phyloP scores from a whole-genome alignment of 92 coral and sea anemone genomes.

The Anthopleura xanthogrammica region DNA sequence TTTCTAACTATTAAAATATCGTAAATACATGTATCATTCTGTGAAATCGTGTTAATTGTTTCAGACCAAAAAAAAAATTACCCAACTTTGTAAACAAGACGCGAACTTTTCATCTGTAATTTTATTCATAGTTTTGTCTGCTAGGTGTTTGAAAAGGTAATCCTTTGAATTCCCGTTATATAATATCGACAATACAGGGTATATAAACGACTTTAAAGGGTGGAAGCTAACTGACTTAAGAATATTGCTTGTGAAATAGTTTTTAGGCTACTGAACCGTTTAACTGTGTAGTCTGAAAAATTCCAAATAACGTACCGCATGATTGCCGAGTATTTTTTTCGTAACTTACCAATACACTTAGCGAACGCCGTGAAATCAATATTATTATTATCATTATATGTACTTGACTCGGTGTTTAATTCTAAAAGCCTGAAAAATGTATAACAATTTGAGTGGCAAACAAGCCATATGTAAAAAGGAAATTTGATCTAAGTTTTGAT shows the following conservation, averaged over 20 bases:
- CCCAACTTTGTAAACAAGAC: not conserved
- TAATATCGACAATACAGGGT: not conserved
- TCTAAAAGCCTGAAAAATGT: not conserved
- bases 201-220: not conserved
- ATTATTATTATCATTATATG: not conserved
- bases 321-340: not conserved
- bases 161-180: slow-evolving; percentile 30
- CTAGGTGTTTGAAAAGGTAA: slow-evolving; percentile 29
- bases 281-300: not conserved
- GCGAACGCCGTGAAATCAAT: not conserved
- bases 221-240: not conserved
- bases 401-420: not conserved
- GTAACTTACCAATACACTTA: not conserved
- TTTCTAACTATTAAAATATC: not conserved
- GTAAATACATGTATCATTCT: not conserved
- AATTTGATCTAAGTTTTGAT: not conserved
- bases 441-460: not conserved
- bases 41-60: not conserved
- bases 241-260: not conserved
- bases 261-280: not conserved
- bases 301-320: not conserved
- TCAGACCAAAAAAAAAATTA: too few species aligned
- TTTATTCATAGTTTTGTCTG: slow-evolving; percentile 10
- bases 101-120: not conserved
- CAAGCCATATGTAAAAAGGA: not conserved